These are phyloP conservation scores for Ctenoplectra terminalis DNA, from an alignment of 1,140 invertebrate species.

Conservation along the genomic window DNA sequence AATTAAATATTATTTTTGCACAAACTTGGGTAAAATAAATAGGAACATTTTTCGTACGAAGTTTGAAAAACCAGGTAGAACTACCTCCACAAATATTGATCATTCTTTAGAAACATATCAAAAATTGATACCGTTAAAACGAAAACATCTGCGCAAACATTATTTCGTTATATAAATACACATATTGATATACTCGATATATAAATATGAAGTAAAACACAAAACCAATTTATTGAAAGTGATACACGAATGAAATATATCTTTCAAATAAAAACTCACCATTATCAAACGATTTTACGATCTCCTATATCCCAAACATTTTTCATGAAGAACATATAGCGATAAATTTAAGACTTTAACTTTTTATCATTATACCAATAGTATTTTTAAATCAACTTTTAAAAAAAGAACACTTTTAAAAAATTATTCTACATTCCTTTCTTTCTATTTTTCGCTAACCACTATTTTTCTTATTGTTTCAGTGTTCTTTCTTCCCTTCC, in stretches of 20 bases:
- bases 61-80: not conserved
- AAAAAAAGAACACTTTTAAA: not conserved
- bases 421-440: no score
- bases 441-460: no score
- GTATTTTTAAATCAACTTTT: not conserved
- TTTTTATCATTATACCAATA: not conserved
- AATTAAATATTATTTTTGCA: constrained; percentile 24
- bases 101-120: not conserved
- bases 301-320: not conserved
- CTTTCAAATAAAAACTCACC: no score
- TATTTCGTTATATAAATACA: no score
- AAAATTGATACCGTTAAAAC: no score
- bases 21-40: not conserved
- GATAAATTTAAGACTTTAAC: not conserved
- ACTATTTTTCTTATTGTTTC: not conserved
- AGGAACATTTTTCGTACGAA: constrained; percentile 29
- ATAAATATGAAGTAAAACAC: no score
- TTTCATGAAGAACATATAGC: not conserved
- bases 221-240: no score
- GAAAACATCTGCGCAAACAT: no score
- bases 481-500: not conserved
- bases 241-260: no score
- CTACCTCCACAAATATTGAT: not conserved
- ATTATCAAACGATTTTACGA: no score
- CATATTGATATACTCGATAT: no score